Conservation (phyloP, 2,888 invertebrate genomes). For the Clunio marinus region DNA sequence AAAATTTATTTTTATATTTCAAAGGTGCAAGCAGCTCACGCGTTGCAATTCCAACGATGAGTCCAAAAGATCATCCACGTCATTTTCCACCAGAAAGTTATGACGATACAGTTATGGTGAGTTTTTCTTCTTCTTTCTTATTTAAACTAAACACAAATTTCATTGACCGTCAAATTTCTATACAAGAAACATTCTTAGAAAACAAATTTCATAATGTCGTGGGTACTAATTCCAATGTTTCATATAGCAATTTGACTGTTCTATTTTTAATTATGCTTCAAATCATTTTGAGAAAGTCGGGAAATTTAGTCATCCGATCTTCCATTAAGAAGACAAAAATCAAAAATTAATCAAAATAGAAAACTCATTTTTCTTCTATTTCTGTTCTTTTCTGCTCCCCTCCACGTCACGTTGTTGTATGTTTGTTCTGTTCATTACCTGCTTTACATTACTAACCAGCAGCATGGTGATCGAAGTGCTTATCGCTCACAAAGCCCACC, state of each 20-base stretch:
- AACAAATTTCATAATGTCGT: too few relatives aligned
- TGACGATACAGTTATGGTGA: constrained; percentile 52
- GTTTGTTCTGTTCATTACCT: constrained; percentile 22
- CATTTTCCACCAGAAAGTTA: constrained; percentile 21
- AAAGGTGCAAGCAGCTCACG: constrained; percentile 54
- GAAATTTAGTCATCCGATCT: too few relatives aligned
- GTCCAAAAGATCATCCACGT: constrained; percentile 53
- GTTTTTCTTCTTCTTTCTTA: too few relatives aligned
- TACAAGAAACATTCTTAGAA: too few relatives aligned
- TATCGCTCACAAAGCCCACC: constrained; percentile 69
- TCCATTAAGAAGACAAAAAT: not conserved
- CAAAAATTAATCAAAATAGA: not conserved
- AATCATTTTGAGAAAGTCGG: too few relatives aligned
- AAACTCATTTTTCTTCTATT: constrained; percentile 31
- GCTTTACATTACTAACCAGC: constrained; percentile 48
- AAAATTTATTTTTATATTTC: constrained; percentile 40
- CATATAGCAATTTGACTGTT: too few relatives aligned
- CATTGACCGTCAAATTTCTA: too few relatives aligned
- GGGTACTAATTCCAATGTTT: too few relatives aligned
- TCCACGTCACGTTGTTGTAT: constrained; percentile 18
- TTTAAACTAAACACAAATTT: too few relatives aligned
- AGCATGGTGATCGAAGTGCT: constrained; percentile 45
- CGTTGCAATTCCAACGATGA: constrained; percentile 58
- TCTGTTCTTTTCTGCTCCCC: constrained; percentile 15
- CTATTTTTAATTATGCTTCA: too few relatives aligned